Percentiles rank a stretch among this genome's conserved stretches.
Conservation (phyloP, 2,113 vertebrate species). For the Phyllopteryx taeniolatus region DNA sequence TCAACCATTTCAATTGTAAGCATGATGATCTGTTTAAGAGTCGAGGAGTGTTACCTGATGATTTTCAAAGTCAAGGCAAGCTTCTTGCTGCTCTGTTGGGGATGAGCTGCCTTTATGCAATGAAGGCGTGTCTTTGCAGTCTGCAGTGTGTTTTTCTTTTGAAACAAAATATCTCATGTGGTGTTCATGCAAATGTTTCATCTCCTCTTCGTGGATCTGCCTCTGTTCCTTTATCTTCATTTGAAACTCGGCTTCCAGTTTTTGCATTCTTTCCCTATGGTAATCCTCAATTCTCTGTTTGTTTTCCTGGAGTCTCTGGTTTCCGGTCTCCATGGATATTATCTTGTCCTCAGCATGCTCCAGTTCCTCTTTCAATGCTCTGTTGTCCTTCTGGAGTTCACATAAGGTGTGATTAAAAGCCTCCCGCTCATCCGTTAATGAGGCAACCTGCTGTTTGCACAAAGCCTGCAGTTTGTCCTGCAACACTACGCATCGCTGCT, state of each 20-base stretch:
- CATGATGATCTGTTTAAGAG: no score
- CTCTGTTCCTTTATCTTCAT: slow-evolving; percentile 83
- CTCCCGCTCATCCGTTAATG: slow-evolving; percentile 74
- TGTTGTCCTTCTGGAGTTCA: slow-evolving; percentile 76
- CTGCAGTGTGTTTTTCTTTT: slow-evolving; percentile 30
- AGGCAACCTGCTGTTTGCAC: slow-evolving; percentile 68
- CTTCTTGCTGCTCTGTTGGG: slow-evolving; percentile 46
- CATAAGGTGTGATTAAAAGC: slow-evolving; percentile 72
- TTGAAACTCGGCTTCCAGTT: slow-evolving; percentile 80
- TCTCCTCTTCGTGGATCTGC: slow-evolving; percentile 82
- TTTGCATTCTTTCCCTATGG: slow-evolving; percentile 76
- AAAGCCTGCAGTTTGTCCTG: slow-evolving; percentile 61
- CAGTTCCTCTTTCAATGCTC: slow-evolving; percentile 71
- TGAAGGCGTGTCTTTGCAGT: slow-evolving; percentile 10
- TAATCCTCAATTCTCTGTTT: slow-evolving; percentile 72
- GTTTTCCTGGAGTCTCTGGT: slow-evolving; percentile 71
- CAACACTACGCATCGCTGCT: slow-evolving; percentile 63
- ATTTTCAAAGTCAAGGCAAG: slow-evolving; percentile 83
- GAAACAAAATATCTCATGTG: slow-evolving; percentile 52
- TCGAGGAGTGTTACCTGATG: slow-evolving; percentile 74
- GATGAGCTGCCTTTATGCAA: not conserved
- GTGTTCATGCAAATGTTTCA: slow-evolving; percentile 77
- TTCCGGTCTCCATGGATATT: slow-evolving; percentile 63
- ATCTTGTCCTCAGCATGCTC: slow-evolving; percentile 72
- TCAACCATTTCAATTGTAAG: not conserved